Evolutionary conservation across 1,140 invertebrate genomes (phyloP), one percentile per base, ranked within the genome.

Genomic region (Vollenhovia emeryi): DNA sequence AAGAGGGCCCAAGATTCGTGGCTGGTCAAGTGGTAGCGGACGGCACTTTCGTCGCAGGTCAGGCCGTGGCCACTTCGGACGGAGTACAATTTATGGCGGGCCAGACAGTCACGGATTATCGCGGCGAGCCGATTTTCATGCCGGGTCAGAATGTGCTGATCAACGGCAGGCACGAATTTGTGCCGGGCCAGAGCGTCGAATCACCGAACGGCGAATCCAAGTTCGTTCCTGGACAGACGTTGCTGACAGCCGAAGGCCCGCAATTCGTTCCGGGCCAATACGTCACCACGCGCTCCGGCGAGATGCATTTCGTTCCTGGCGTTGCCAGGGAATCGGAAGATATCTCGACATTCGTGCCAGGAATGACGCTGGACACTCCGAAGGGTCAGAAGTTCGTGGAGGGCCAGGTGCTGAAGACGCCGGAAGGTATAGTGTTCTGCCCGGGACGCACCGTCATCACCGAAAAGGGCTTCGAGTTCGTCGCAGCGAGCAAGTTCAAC

Each of bases 241-340:
- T 96, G 40, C 90, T 94, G 3, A 96, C 96, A 62, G 93, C 94
- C n/a, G 94, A 95, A 86, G 96, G 95, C 18, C 91, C 95, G 30
- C 95, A 95, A 83, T 97, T 97, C 90, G 95, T 97, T 7, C 96
- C 97, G 6, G 97, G 97, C n/a, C 96, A 97, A 91, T 96, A 96
- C 91, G 93, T 96, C 0, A 94, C 94, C 45, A 94, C 95, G 43
- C 95, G 95, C 55, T 94, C 91, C 11, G 93, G 95, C 57, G 95
- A 96, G 83, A 95, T 94, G 90, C 95, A 96, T 62, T 97, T 97
- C 88, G 94, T 97, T 18, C 96, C 96, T 45, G 97, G 97, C 11
- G 92, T 97, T 30, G 95, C 95, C 0, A 87, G 48, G 11, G 59
- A 85, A 18, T 59, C 48, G 0, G 91, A 96, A 64, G 62, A 73